Evolutionary conservation across 2,888 invertebrate genomes (phyloP), one percentile per base, ranked within the genome.

Genomic region (Agrypnus murinus): DNA sequence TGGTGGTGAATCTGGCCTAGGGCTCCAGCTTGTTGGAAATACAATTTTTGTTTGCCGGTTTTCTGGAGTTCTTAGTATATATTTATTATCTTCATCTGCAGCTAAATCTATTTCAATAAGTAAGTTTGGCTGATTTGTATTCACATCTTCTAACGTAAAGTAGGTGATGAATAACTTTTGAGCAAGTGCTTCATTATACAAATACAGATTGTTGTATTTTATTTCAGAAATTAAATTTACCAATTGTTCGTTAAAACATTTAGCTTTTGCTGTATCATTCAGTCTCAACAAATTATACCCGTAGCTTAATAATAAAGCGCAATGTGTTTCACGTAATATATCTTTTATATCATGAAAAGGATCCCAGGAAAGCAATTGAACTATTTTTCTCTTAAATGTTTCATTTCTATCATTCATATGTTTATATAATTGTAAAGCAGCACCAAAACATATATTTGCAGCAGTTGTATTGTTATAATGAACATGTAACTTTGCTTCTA

Each of bases 401-500:
- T 65, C 46, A 58, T 67, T 74, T 65, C 71, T 78, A 12, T 17
- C 31, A 5, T 32, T 53, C 17, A 78, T 72, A 32, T 38, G 59
- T 31, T 78, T 59, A 55, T 78, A 77, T 9, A 80, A 50, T 14
- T 65, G 36, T 40, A 77, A 71, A 40, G 78, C 79, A 9, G 75
- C 75, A 25, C 60, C 38, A 55, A 77, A 77, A 65, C 70, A 79
- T 10, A 72, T 73, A 34, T 69, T 62, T 10, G 77, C 77, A 15
- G 74, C 31, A n/a, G 36, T 25, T 0, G 50, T 9, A 34, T 77
- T 75, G 32, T 65, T 64, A 15, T 74, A 65, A 58, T 76, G 74
- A 38, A 78, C 65, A 68, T 77, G 76, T 14, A 78, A 46, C 32
- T 78, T 60, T n/a, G 80, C 79, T 48, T 79, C 77, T 34, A 81